Base-by-base conservation (phyloP, 2,113 vertebrate species). In the Cairina moschata region DNA sequence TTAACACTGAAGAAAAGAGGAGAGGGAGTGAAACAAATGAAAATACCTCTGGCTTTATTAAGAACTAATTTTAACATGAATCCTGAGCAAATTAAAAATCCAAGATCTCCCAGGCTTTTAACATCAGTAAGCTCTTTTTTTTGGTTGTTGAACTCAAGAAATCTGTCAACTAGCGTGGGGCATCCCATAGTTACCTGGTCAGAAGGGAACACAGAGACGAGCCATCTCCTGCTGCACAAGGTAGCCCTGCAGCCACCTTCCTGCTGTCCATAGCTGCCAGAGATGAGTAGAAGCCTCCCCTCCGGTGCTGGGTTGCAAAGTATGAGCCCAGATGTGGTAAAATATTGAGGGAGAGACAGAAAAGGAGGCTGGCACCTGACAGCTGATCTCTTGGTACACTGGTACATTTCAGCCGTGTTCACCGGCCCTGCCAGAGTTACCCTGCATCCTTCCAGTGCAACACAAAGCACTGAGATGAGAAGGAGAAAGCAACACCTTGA, bases 11-110 rank as follows among this genome's bases (percentile, higher is more conserved):
- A 83, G 83, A 28, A 60, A 76, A 65, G 80, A 77, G 48, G 55
- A 55, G 71, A 81, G 65, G 76, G 63, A 91, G 50, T 40, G 29
- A 77, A 96, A 86, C 73, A 77, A 88, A 44, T 83, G 60, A 44
- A 89, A 68, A 92, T 32, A 67, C 50, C 50, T 60, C 86, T 48
- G 91, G 59, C 31, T 95, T 88, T 54, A 63, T 77, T 46, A 69
- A 86, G 86, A 54, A 56, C 1, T 34, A 36, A 88, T 91, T 88
- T 60, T 58, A 88, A 56, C 48, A 5, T 6, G 17, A 65, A 42
- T 44, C 52, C 59, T 8, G 54, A 91, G 79, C 34, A 77, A 86
- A 95, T 83, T 1, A 31, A 56, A 17, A 56, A 73, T 34, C 22
- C 5, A 76, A 54, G 38, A 48, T 62, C 55, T 88, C 0, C 0